Base-by-base conservation (phyloP, 1,140 invertebrate species). In the Musca domestica region DNA sequence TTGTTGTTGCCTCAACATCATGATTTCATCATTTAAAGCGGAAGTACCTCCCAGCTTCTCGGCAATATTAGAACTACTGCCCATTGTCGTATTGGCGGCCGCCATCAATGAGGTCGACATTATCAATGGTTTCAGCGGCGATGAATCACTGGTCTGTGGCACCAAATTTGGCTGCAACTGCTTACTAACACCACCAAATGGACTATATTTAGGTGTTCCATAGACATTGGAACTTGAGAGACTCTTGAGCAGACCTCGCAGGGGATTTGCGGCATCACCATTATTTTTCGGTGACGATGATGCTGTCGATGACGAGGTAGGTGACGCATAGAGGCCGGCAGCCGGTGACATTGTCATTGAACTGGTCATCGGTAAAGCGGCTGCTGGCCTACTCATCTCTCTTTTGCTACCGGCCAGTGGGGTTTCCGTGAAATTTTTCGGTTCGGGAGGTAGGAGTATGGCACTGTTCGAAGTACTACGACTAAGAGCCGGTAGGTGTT, bases 391-490 rank as follows among this genome's bases (percentile, higher is more conserved):
- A 46, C 58, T 47, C 15, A 34, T 52, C 14, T 49, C 46, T 23
- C 66, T 52, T 23, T 49, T 73, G 72, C 27, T 58, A 46, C 17
- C 51, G 14, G 56, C 15, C 3, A 48, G 22, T 20, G 67, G n/a
- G n/a, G 67, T 22, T 63, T 46, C 67, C 14, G n/a, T 22, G 3
- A 25, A 54, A 20, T 17, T 64, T 25, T 64, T 23, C 46, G 20
- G 66, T 49, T 64, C 56, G 10, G 67, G 7, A 10, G 71, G 64
- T 64, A 80, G 66, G 52, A 80, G 22, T 52, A 81, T 78, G 1
- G 78, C 77, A 12, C 75, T 77, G 34, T 81, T 81, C 46, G 80
- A 81, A 14, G 76, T 75, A 64, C 79, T 81, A 12, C 78, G 75
- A 69, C 72, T 81, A 22, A 81, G 64, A 7, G 78, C 70, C 2